Base-by-base conservation (phyloP, 2,888 invertebrate genomes). In the Drosophila formosana region DNA sequence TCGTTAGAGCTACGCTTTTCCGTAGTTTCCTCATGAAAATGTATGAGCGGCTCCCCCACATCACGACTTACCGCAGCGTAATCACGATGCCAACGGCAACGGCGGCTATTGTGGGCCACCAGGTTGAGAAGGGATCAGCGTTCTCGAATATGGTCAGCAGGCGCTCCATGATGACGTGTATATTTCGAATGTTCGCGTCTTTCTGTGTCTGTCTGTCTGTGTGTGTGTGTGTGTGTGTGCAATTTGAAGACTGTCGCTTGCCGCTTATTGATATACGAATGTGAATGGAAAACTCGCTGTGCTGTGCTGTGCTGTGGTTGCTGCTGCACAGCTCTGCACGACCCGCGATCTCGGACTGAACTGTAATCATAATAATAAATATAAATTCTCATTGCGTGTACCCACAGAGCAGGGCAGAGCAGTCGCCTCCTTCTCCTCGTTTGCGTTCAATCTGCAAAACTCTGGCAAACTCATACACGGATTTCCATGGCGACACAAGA, bases 101-200 rank as follows among this genome's bases (percentile, higher is more conserved):
- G 46, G 94, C 93, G 45, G 93, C 91, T 61, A 94, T 91, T 76
- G 93, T 93, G 6, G 94, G 94, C 94, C 94, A 94, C 94, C 92
- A 95, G 84, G 89, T 93, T 62, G 64, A 85, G 73, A 84, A 92
- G 82, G 90, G 94, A 90, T 86, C 94, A 74, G 92, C 91, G 70
- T 91, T 77, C 73, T 91, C 90, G 64, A 92, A 87, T 66, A 92
- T 76, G 69, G 90, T 87, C 83, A 91, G 76, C 64, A 92, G 61
- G 62, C 85, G 89, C 41, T 92, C 92, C 92, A 92, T 92, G 39
- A 3, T 45, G 23, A 23, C 30, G 39, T 9, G 23, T 11, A 1
- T 47, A 13, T 55, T 18, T 47, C 18, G 9, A 18, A 18, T 18
- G 18, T 18, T 18, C 18, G 18, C 18, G 18, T 18, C 18, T 18